Conservation (phyloP, 2,113 vertebrate genomes). For the Gambusia affinis region DNA sequence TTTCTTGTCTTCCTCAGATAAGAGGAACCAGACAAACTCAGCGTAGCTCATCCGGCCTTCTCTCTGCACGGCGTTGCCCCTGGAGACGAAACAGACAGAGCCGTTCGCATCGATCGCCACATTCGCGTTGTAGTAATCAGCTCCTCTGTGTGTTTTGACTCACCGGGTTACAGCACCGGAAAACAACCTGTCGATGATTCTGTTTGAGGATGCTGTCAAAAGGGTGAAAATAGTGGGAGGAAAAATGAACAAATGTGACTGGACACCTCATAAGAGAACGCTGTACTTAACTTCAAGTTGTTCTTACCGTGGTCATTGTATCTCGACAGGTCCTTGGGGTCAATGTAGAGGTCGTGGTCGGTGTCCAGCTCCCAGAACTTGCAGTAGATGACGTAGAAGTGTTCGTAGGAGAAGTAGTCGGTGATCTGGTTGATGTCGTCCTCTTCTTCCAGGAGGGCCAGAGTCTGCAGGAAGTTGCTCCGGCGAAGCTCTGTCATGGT, state of each 20-base stretch:
- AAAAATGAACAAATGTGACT: constrained; percentile 20
- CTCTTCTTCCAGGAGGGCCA: constrained; percentile 96
- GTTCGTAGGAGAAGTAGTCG: constrained; percentile 99
- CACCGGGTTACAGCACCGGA: constrained; percentile 97
- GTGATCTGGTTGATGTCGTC: constrained; percentile 99
- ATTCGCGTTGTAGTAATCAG: constrained; percentile 15
- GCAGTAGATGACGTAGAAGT: constrained; percentile 99
- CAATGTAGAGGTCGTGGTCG: constrained; percentile 97
- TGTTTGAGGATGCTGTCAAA: constrained; percentile 89
- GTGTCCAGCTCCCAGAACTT: constrained; percentile 99
- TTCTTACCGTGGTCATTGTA: constrained; percentile 95
- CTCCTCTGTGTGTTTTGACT: constrained; percentile 44
- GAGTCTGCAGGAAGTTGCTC: constrained; percentile 98
- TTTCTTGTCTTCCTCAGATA: constrained; percentile 98
- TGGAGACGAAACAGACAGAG: constrained; percentile 70
- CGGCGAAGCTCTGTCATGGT: constrained; percentile 92
- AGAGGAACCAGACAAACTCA: constrained; percentile 97
- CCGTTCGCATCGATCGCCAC: neutral
- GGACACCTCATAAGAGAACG: neutral
- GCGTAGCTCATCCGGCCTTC: constrained; percentile 98
- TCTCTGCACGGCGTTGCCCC: constrained; percentile 90
- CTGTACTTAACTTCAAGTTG: neutral
- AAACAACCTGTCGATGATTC: constrained; percentile 96
- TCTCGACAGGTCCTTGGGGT: constrained; percentile 91
- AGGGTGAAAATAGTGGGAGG: constrained; percentile 41